Evolutionary conservation across 2,797 vertebrate species (phyloP).

Genomic region (Melanotaenia trifasciata): DNA sequence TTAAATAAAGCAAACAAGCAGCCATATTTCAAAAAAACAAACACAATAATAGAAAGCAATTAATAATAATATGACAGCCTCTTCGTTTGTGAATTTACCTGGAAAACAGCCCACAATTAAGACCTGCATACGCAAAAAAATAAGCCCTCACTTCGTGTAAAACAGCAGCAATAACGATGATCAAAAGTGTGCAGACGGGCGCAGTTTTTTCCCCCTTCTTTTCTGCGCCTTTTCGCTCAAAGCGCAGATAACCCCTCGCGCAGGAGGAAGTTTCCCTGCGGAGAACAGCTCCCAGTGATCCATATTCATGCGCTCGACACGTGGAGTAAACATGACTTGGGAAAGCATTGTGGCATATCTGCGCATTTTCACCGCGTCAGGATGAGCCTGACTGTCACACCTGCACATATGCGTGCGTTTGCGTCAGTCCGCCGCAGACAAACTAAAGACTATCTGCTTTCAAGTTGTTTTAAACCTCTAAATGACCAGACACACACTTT

Average conservation of each 20-base stretch:
- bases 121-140: too few species aligned
- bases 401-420: neutral
- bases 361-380: too few species aligned
- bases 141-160: neutral
- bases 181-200: neutral
- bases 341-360: neutral
- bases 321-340: conserved; percentile 68
- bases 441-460: neutral
- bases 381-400: neutral
- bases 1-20: too few species aligned
- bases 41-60: too few species aligned
- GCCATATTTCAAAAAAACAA: too few species aligned
- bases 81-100: too few species aligned
- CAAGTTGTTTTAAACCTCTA: neutral
- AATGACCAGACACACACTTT: neutral
- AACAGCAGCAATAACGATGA: neutral
- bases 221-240: conserved; percentile 23
- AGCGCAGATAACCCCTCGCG: conserved; percentile 54
- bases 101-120: too few species aligned
- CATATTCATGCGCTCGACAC: conserved; percentile 77
- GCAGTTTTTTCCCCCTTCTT: neutral
- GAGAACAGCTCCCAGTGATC: conserved; percentile 71
- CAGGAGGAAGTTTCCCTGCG: conserved; percentile 59
- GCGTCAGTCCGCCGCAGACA: neutral
- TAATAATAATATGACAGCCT: too few species aligned